Evolutionary conservation across 2,113 vertebrate genomes (phyloP).

Genomic region (Brachirus orientalis): DNA sequence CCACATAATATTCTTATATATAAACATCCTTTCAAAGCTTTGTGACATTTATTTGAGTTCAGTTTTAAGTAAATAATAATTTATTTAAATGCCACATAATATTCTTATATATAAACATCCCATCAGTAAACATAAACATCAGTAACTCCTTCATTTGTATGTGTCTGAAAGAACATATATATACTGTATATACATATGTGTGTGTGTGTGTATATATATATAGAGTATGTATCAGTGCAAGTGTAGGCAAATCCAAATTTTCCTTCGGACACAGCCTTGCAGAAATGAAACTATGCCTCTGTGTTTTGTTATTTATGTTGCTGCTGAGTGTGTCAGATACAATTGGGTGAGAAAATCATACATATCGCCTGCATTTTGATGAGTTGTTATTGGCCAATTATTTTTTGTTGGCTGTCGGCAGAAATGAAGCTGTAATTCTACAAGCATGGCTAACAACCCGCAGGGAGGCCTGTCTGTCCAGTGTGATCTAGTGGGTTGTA

Average conservation of each 20-base stretch:
- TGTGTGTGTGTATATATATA: too few relatives aligned
- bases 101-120: neutral
- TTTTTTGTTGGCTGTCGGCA: slow-evolving; percentile 70
- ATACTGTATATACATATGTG: too few relatives aligned
- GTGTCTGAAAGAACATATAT: neutral
- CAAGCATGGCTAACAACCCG: slow-evolving; percentile 72
- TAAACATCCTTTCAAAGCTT: too few relatives aligned
- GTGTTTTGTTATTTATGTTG: slow-evolving; percentile 54
- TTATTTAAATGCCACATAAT: too few relatives aligned
- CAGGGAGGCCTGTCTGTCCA: slow-evolving; percentile 64
- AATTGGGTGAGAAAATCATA: slow-evolving; percentile 64
- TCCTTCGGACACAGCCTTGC: slow-evolving; percentile 23
- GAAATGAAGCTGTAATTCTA: slow-evolving; percentile 74
- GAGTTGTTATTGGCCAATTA: slow-evolving; percentile 76
- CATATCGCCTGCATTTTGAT: slow-evolving; percentile 73
- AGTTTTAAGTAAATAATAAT: too few relatives aligned
- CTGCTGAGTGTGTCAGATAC: slow-evolving; percentile 62
- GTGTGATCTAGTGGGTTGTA: slow-evolving; percentile 1
- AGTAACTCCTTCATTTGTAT: neutral
- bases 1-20: too few relatives aligned
- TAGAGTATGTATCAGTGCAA: neutral
- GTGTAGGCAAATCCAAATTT: slow-evolving; percentile 52
- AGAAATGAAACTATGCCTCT: slow-evolving; percentile 49
- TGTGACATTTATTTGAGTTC: neutral
- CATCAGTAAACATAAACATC: too few relatives aligned